Base-by-base conservation (phyloP, 2,797 vertebrate species). In the Rhynchotus rufescens region DNA sequence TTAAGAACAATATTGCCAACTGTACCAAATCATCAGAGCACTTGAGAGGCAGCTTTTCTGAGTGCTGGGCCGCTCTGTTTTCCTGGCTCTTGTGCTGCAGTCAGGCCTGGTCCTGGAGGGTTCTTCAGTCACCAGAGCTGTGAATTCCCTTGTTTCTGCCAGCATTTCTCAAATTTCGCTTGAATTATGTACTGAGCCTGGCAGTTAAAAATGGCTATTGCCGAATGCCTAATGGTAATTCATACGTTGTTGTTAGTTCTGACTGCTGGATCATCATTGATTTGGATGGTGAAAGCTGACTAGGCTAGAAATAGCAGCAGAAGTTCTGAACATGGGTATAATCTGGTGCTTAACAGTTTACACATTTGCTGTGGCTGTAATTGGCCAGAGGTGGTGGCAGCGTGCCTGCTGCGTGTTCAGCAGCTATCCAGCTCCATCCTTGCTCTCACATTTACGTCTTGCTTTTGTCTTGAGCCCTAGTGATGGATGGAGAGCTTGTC, bases 391-490 rank as follows among this genome's bases (percentile, higher is more conserved):
- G 77, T 12, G 10, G 56, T 42, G 15, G 47, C 77, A 11, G 2
- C 86, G 45, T 80, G 38, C 21, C 57, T 66, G 32, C 45, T 89
- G 36, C 42, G 20, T 61, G 61, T 51, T 93, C 8, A 34, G 56
- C 85, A 69, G 36, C 42, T 79, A 47, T 36, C 75, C 34, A 12
- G 23, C 73, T 80, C 90, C 73, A 47, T 72, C 60, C 51, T 67
- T 92, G 90, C 78, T 75, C 84, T 71, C 42, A 12, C 82, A 28
- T 94, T 94, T 86, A 86, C 80, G 80, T 32, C 42, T 88, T 74
- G 30, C 78, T 96, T 96, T 93, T 45, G 30, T 82, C 77, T 90
- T 91, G 52, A 91, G 79, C 64, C 78, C 13, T 92, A 89, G 47
- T 92, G 84, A 47, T 91, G 21, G 61, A 83, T 64, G 47, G 20